Evolutionary conservation across 2,888 invertebrate species (phyloP).

Genomic region (Rhyacophila evoluta): DNA sequence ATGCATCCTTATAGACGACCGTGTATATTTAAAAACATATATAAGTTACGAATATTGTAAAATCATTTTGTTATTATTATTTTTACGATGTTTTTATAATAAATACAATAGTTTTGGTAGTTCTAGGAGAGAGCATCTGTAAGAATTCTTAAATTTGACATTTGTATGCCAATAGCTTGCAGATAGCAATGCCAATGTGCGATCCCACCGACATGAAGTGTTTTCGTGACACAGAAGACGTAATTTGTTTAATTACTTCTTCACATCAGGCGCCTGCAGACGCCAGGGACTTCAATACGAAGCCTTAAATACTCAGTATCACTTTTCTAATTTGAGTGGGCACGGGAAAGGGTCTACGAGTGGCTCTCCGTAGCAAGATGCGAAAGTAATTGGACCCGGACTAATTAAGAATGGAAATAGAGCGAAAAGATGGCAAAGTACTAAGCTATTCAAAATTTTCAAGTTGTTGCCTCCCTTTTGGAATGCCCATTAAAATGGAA

Average conservation of each 20-base stretch:
- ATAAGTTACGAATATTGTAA: too few species aligned
- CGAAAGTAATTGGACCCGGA: slow-evolving; percentile 50
- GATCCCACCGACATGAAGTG: not conserved
- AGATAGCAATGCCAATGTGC: too few species aligned
- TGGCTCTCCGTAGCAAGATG: slow-evolving; percentile 33
- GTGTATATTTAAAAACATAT: too few species aligned
- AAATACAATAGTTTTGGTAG: too few species aligned
- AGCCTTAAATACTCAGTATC: slow-evolving; percentile 31
- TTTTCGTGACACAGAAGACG: slow-evolving; percentile 20
- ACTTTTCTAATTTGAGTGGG: slow-evolving; percentile 26
- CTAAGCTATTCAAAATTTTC: slow-evolving; percentile 41
- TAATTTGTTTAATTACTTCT: slow-evolving; percentile 30
- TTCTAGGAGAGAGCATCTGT: too few species aligned
- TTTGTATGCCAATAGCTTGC: too few species aligned
- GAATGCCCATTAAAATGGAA: slow-evolving; percentile 44
- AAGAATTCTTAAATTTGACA: too few species aligned
- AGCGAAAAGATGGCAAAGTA: slow-evolving; percentile 42
- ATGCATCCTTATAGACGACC: too few species aligned
- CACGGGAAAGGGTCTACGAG: slow-evolving; percentile 29
- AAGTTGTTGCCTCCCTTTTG: slow-evolving; percentile 32
- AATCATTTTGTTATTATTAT: too few species aligned
- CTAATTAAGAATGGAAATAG: slow-evolving; percentile 52
- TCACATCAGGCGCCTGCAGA: slow-evolving; percentile 26
- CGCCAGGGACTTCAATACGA: not conserved
- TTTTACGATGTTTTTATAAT: too few species aligned